These are phyloP conservation scores for Leucophora obtusa DNA, from an alignment of 2,888 invertebrate species.

Conservation along the genomic window DNA sequence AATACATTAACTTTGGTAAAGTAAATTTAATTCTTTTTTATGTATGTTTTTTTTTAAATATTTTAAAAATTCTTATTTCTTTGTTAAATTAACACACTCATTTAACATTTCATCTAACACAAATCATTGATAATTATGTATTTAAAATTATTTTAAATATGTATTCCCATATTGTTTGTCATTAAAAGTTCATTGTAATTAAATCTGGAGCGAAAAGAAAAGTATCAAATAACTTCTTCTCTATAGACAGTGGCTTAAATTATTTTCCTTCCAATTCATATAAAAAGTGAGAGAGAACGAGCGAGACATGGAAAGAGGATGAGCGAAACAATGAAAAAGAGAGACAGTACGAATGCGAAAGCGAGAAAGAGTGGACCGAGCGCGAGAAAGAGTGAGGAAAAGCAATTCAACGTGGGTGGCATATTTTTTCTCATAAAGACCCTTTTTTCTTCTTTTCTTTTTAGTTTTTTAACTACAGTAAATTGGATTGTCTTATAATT, in stretches of 20 bases:
- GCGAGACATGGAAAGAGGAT: conserved; percentile 36
- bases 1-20: conserved; percentile 55
- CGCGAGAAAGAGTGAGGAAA: conserved; percentile 42
- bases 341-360: not conserved
- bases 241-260: conserved; percentile 60
- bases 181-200: conserved; percentile 50
- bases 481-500: not conserved
- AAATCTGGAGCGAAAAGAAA: conserved; percentile 27
- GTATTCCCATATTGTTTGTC: conserved; percentile 42
- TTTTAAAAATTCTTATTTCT: not conserved
- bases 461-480: conserved; percentile 43
- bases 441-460: conserved; percentile 21
- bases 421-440: conserved; percentile 38
- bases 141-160: conserved; percentile 31
- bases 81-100: not conserved
- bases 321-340: conserved; percentile 33
- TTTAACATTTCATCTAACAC: conserved; percentile 6
- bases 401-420: conserved; percentile 69
- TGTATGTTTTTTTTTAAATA: not conserved
- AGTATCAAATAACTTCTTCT: conserved; percentile 32
- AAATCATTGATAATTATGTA: conserved; percentile 14
- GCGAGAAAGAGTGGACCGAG: conserved; percentile 17
- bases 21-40: conserved; percentile 33
- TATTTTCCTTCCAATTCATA: not conserved
- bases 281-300: conserved; percentile 4